Base-by-base conservation (phyloP, 2,797 vertebrate genomes). In the Helarctos malayanus region DNA sequence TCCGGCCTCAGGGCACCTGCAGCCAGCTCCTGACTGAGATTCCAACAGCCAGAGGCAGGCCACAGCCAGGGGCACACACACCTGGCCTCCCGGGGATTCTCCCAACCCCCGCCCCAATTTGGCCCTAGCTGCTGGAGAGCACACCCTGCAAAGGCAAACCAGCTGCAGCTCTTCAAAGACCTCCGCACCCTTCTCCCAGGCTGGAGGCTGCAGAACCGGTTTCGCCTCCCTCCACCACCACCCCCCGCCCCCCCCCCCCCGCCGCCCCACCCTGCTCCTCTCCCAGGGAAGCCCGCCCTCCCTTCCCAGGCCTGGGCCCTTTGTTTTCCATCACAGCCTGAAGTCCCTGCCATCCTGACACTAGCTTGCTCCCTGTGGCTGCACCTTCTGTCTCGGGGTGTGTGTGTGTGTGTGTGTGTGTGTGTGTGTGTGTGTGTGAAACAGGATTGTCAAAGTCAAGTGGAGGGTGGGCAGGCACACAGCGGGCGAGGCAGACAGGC, bases 391-490 rank as follows among this genome's bases (percentile, higher is more conserved):
- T 52, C 52, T 9, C 10, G 52, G 18, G 5, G 7, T n/a, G n/a
- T n/a, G n/a, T n/a, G n/a, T n/a, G n/a, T n/a, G n/a, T n/a, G n/a
- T n/a, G n/a, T n/a, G n/a, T n/a, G n/a, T n/a, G n/a, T n/a, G n/a
- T n/a, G n/a, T n/a, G n/a, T n/a, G n/a, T n/a, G n/a, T n/a, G n/a
- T n/a, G n/a, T n/a, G n/a, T n/a, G 23, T 7, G 3, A 35, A 95
- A 38, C 14, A 19, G 12, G 27, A 71, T 47, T 68, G 47, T 12
- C 23, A 81, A 25, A 35, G 45, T 47, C 38, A 23, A 49, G 45
- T 45, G 71, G 71, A 49, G 21, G 21, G 13, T 5, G 27, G 1
- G 13, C 0, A 1, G 1, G 5, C 3, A 14, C 13, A 23, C 35
- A 52, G 25, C 11, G 5, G 2, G 57, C 25, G 10, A 15, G 27